Percentiles rank a stretch among this genome's conserved stretches.
These are phyloP conservation scores for Neria commutata DNA, from an alignment of 2,888 invertebrate genomes.

Conservation along the genomic window DNA sequence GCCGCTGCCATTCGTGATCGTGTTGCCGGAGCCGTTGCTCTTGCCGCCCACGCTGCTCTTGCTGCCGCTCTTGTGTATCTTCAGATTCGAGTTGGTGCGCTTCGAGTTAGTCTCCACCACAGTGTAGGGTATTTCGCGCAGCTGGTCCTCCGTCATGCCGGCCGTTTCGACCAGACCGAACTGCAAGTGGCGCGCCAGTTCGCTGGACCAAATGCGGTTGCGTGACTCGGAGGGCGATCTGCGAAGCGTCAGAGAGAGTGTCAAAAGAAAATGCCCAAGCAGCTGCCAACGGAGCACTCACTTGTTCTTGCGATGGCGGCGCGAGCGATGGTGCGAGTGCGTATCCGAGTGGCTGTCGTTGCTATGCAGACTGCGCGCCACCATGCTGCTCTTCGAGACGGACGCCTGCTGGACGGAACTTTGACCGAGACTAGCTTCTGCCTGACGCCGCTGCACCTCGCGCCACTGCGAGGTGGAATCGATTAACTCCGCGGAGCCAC, in stretches of 20 bases:
- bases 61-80: constrained; percentile 62
- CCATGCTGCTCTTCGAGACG: constrained; percentile 68
- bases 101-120: constrained; percentile 74
- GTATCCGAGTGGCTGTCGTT: constrained; percentile 68
- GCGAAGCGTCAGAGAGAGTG: neutral
- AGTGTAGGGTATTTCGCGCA: constrained; percentile 87
- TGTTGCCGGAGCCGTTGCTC: constrained; percentile 55
- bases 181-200: constrained; percentile 84
- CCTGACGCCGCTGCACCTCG: constrained; percentile 80
- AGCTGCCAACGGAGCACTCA: constrained; percentile 44
- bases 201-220: constrained; percentile 74
- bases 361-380: constrained; percentile 59
- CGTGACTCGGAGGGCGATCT: constrained; percentile 76
- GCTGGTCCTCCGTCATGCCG: constrained; percentile 86
- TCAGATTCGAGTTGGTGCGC: constrained; percentile 57
- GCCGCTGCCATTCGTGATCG: constrained; percentile 54
- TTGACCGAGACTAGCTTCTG: constrained; percentile 64
- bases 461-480: constrained; percentile 90
- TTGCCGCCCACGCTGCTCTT: constrained; percentile 56
- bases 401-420: constrained; percentile 73
- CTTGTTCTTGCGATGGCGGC: constrained; percentile 68
- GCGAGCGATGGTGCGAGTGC: constrained; percentile 62
- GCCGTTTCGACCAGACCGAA: constrained; percentile 87
- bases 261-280: neutral
- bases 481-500: constrained; percentile 71